Evolutionary conservation across 2,888 invertebrate genomes (phyloP), one percentile per base, ranked within the genome.

Genomic region (Dryomyza anilis): DNA sequence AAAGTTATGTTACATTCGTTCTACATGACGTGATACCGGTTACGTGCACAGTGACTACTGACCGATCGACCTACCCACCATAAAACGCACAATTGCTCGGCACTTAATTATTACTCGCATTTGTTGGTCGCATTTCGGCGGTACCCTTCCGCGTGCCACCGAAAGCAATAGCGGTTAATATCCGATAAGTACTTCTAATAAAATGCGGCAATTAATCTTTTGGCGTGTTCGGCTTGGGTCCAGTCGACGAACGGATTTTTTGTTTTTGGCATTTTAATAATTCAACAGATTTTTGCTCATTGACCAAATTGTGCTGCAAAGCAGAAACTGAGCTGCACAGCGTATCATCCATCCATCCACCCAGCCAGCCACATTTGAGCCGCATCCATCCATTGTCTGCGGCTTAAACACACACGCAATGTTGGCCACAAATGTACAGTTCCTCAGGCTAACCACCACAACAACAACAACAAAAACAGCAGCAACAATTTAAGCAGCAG

Each of bases 241-340:
- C 61, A 50, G 23, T 1, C 12, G 23, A n/a, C 25, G n/a, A 33
- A 33, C 55, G 55, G 55, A 30, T 55, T 30, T 21, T 55, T 10
- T 53, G 29, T 39, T 48, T 61, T 61, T 52, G 61, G 52, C 61
- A 30, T 61, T 61, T 61, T 61, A 61, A 39, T 61, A 67, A 60
- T 63, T 36, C 46, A 67, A 19, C 23, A 63, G 19, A 52, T 39
- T 72, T n/a, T n/a, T 64, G 60, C 63, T 64, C 72, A 73, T 73
- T 78, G 78, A 78, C 79, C 79, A 79, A 77, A 76, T 78, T 78
- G 76, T 72, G 76, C 76, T 77, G 69, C 68, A 74, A 75, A 78
- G 76, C 78, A 76, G 68, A 70, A 67, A 60, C 48, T 39, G 45
- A 30, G 25, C 39, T n/a, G 23, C 36, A 14, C n/a, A n/a, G n/a